Evolutionary conservation across 2,113 vertebrate species (phyloP).

Genomic region (Meleagris gallopavo): DNA sequence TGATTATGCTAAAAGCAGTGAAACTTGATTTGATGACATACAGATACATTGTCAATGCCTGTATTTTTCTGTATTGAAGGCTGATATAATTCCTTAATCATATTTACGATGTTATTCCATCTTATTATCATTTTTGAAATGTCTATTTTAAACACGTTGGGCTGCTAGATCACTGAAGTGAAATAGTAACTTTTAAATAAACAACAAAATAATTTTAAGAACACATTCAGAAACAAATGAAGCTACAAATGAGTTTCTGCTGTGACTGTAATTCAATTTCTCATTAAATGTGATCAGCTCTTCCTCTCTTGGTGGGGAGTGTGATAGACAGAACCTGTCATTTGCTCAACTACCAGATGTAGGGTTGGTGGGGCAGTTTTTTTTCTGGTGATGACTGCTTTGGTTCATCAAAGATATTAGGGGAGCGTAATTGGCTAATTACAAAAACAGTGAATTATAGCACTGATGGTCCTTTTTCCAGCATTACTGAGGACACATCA

Average conservation of each 20-base stretch:
- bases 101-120: not conserved
- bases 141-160: not conserved
- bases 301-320: not conserved
- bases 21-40: not conserved
- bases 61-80: not conserved
- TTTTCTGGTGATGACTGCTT: not conserved
- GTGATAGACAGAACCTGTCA: accelerated
- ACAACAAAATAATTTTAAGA: not conserved
- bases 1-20: not conserved
- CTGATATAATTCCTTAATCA: not conserved
- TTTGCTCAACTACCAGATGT: not conserved
- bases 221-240: not conserved
- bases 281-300: not conserved
- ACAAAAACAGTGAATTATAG: not conserved
- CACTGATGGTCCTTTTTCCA: not conserved
- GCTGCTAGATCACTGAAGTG: not conserved
- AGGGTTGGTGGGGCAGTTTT: not conserved
- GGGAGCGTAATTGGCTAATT: not conserved
- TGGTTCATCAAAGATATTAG: not conserved
- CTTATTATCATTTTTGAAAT: not conserved
- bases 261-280: not conserved
- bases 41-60: not conserved
- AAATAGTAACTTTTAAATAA: not conserved
- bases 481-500: not conserved
- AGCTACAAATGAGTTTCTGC: conserved; percentile 1